These are phyloP conservation scores for Rhagonycha lutea DNA, from an alignment of 2,888 invertebrate genomes.

Conservation along the genomic window DNA sequence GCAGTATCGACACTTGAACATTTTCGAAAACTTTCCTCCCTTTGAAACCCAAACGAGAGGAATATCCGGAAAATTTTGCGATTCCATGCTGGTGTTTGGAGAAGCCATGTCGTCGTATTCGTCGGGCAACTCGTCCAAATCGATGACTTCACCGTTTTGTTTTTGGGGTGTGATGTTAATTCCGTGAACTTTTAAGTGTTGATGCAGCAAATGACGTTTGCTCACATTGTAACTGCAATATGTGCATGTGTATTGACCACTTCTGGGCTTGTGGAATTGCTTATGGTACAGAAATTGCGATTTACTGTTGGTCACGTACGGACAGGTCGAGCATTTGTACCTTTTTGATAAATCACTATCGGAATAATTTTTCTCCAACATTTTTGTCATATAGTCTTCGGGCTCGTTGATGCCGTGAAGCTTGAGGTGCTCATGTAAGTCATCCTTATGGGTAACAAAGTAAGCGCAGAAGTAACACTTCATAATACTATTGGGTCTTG, in stretches of 20 bases:
- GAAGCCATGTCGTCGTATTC: constrained; percentile 46
- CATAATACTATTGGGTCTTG: constrained; percentile 69
- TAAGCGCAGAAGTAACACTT: constrained; percentile 83
- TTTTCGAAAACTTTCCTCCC: constrained; percentile 73
- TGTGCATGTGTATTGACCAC: constrained; percentile 79
- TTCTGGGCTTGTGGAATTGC: constrained; percentile 78
- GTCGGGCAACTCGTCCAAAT: constrained; percentile 46
- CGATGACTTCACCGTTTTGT: constrained; percentile 50
- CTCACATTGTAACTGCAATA: constrained; percentile 83
- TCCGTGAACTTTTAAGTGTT: constrained; percentile 79
- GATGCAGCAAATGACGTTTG: constrained; percentile 79
- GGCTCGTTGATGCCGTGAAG: constrained; percentile 67
- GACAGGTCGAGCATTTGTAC: constrained; percentile 79
- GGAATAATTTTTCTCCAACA: constrained; percentile 42
- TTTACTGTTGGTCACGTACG: constrained; percentile 84
- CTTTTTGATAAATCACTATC: constrained; percentile 61
- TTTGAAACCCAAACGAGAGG: constrained; percentile 78
- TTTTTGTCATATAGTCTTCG: constrained; percentile 60
- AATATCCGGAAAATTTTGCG: constrained; percentile 62
- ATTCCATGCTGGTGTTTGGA: constrained; percentile 47
- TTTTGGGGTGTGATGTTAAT: constrained; percentile 59
- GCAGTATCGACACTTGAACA: constrained; percentile 84
- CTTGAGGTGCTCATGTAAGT: constrained; percentile 68
- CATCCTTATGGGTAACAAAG: constrained; percentile 73
- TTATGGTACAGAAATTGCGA: constrained; percentile 86